These are phyloP conservation scores for Clavelina lepadiformis DNA, from an alignment of 23 tunicate genomes.

Conservation along the genomic window DNA sequence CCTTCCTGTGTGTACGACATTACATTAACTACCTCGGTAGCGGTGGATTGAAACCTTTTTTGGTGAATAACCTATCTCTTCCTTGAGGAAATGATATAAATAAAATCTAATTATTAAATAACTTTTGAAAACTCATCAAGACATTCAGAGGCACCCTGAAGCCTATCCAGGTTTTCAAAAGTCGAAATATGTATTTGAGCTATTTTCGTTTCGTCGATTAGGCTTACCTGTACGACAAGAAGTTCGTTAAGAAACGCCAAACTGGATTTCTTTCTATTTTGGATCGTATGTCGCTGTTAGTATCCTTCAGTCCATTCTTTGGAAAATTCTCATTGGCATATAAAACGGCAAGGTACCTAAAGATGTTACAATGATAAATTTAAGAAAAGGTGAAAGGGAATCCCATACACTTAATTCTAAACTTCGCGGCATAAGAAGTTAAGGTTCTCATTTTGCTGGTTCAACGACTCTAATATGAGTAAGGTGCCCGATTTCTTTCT, in stretches of 20 bases:
- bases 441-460: too few species aligned
- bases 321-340: slow-evolving; percentile 61
- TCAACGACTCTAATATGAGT: too few species aligned
- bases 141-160: too few species aligned
- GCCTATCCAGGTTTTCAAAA: too few species aligned
- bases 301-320: slow-evolving; percentile 21
- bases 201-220: not conserved
- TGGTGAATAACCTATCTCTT: too few species aligned
- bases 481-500: too few species aligned
- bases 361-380: not conserved
- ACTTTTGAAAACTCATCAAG: not conserved
- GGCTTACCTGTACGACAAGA: slow-evolving; percentile 50
- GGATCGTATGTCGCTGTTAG: slow-evolving; percentile 31
- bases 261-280: slow-evolving; percentile 42
- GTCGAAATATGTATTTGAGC: too few species aligned
- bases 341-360: slow-evolving; percentile 64
- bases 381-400: too few species aligned
- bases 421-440: too few species aligned
- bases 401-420: not conserved
- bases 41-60: slow-evolving; percentile 40
- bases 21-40: slow-evolving; percentile 9
- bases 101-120: not conserved
- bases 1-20: slow-evolving; percentile 9
- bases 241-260: slow-evolving; percentile 42
- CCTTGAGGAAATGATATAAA: not conserved